Percentiles rank a stretch among this genome's conserved stretches.
phyloP scores from a whole-genome alignment of 2,888 invertebrate species.

The Calameuta pallipes region DNA sequence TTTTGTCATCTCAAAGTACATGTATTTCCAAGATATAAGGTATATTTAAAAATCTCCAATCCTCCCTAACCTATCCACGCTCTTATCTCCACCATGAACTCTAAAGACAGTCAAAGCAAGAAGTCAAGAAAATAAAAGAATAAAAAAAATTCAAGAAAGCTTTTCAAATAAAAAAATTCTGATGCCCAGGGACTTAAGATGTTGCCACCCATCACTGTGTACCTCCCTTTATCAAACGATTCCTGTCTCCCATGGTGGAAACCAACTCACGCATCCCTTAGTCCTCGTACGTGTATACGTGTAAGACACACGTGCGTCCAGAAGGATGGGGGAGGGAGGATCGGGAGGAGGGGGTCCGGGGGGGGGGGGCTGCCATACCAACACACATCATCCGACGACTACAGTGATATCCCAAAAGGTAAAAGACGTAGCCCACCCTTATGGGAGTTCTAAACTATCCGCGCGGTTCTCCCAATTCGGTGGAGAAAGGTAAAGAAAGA shows the following conservation, averaged over 20 bases:
- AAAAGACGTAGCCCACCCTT: conserved; percentile 12
- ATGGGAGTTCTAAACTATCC: conserved; percentile 31
- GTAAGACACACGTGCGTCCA: background rate
- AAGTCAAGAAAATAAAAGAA: background rate
- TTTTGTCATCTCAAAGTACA: background rate
- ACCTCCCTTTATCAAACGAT: conserved; percentile 38
- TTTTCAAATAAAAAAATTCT: background rate
- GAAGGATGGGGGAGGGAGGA: no score
- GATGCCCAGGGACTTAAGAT: conserved; percentile 13
- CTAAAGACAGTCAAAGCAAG: background rate
- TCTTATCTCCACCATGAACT: background rate
- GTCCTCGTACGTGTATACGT: background rate
- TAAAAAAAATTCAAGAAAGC: background rate
- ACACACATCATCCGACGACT: background rate
- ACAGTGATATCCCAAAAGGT: conserved; percentile 5
- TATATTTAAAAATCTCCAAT: background rate
- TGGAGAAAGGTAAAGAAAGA: conserved; percentile 24
- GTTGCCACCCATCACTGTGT: conserved; percentile 29
- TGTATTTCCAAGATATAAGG: background rate
- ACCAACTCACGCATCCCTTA: background rate
- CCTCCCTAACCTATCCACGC: background rate
- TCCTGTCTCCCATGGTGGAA: conserved; percentile 33
- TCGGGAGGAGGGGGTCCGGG: background rate
- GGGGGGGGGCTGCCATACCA: background rate
- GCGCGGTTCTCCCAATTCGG: conserved; percentile 33